Evolutionary conservation across 2,797 vertebrate genomes (phyloP).

Genomic region (Onychomys arenicola): DNA sequence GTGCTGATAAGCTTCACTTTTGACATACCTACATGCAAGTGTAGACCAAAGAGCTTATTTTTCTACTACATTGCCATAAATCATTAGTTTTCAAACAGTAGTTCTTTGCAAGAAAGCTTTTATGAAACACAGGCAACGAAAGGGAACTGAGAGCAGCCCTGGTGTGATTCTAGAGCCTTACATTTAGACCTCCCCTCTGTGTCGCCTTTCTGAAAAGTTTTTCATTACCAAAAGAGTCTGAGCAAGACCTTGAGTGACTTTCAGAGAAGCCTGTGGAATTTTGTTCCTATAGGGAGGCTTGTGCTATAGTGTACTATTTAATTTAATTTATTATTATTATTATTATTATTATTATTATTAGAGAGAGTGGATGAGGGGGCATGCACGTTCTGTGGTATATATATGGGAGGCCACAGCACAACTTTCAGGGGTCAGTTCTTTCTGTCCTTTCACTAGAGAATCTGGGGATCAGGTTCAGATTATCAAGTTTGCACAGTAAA

Average conservation of each 20-base stretch:
- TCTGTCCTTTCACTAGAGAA: background rate
- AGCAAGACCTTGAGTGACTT: background rate
- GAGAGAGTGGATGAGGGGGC: background rate
- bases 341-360: background rate
- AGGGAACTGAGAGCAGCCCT: background rate
- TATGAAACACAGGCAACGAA: background rate
- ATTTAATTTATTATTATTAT: background rate
- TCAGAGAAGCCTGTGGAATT: background rate
- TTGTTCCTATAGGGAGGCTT: background rate
- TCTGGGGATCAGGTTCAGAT: background rate
- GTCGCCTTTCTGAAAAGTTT: background rate
- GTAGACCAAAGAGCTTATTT: conserved; percentile 15
- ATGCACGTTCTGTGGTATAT: background rate
- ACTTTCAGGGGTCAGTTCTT: background rate
- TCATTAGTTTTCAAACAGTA: conserved; percentile 9
- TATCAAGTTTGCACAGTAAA: background rate
- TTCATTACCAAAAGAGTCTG: background rate
- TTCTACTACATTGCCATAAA: background rate
- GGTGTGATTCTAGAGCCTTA: background rate
- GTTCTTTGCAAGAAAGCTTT: conserved; percentile 54
- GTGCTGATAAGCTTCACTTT: background rate
- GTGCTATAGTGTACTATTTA: background rate
- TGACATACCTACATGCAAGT: background rate
- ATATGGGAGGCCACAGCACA: background rate
- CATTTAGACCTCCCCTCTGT: background rate